phyloP scores from a whole-genome alignment of 2,113 vertebrate genomes.

The Brevimyrus niger region DNA sequence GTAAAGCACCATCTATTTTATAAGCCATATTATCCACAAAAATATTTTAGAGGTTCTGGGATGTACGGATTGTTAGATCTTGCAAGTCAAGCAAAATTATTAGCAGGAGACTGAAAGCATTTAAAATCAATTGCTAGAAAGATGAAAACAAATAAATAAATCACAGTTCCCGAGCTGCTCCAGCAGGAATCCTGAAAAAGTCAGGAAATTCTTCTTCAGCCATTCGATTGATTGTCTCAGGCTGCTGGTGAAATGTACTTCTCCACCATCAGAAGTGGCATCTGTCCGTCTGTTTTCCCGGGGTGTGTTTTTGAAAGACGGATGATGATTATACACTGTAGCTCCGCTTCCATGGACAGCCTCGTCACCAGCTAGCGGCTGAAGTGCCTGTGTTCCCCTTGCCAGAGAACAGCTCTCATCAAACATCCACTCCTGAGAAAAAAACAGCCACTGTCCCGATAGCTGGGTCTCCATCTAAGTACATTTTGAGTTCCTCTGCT shows the following conservation, averaged over 20 bases:
- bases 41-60: not conserved
- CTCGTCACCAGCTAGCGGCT: not conserved
- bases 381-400: not conserved
- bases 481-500: not conserved
- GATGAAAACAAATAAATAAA: not conserved
- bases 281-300: not conserved
- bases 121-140: not conserved
- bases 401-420: conserved; percentile 4
- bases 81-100: not conserved
- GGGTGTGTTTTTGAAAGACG: not conserved
- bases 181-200: not conserved
- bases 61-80: not conserved
- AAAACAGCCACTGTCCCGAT: not conserved
- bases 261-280: not conserved
- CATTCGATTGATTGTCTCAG: not conserved
- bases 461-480: conserved; percentile 16
- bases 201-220: not conserved
- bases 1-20: not conserved
- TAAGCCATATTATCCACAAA: not conserved
- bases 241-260: not conserved
- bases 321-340: conserved; percentile 13
- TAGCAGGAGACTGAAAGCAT: not conserved
- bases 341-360: not conserved
- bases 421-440: not conserved
- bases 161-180: not conserved